Evolutionary conservation across 2,113 vertebrate species (phyloP).

Genomic region (Patagioenas fasciata): DNA sequence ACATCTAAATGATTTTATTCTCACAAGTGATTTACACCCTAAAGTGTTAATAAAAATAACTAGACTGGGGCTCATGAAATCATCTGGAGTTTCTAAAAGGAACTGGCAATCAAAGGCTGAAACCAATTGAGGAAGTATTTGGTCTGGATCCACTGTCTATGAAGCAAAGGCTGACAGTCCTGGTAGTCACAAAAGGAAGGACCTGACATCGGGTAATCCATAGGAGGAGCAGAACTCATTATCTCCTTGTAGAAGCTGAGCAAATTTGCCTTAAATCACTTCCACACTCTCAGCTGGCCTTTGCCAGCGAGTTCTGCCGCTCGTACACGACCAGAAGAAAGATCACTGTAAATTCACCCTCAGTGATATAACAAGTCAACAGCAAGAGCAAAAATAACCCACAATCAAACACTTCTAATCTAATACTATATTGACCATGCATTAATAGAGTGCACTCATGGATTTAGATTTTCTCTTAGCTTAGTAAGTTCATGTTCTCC

Average conservation of each 20-base stretch:
- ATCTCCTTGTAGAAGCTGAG: neutral
- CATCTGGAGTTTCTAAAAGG: neutral
- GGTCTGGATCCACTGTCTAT: neutral
- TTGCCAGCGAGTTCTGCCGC: neutral
- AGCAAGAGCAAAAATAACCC: neutral
- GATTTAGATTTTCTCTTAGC: neutral
- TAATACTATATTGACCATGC: neutral
- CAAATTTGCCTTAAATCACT: neutral
- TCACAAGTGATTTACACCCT: neutral
- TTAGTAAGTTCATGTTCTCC: neutral
- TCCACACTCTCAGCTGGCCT: neutral
- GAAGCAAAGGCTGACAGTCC: neutral
- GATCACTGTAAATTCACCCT: neutral
- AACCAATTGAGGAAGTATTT: neutral
- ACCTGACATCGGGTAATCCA: neutral
- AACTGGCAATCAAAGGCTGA: neutral
- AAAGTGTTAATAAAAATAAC: neutral
- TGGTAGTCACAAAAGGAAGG: neutral
- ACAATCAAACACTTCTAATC: neutral
- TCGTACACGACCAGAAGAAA: neutral
- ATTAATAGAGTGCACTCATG: neutral
- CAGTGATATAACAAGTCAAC: neutral
- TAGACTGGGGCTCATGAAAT: neutral
- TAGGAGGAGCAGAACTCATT: conserved; percentile 3
- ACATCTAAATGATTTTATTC: neutral